A percentile compares a stretch with the other conserved stretches of the same genome.
phyloP scores from a whole-genome alignment of 2,113 vertebrate species.

The Pseudorasbora parva region DNA sequence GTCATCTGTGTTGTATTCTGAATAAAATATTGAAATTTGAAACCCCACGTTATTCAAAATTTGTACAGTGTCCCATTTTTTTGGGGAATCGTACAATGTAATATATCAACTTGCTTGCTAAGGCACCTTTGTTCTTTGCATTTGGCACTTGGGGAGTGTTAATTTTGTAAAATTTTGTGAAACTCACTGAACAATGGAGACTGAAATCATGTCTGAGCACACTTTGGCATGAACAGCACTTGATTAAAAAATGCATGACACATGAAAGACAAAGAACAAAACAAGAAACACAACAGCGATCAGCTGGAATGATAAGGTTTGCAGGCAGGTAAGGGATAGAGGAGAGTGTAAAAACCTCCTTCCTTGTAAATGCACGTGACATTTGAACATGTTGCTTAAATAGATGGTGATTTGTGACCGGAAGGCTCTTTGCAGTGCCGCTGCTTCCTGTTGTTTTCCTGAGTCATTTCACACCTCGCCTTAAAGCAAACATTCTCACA shows the following conservation, averaged over 20 bases:
- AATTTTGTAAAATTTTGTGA: neutral
- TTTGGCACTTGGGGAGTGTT: neutral
- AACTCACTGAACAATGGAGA: neutral
- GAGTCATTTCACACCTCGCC: slow-evolving; percentile 31
- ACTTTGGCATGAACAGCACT: neutral
- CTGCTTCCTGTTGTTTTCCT: slow-evolving; percentile 35
- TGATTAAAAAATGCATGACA: slow-evolving; percentile 4
- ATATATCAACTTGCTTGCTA: neutral
- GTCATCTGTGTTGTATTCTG: too few relatives aligned
- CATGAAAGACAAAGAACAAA: neutral
- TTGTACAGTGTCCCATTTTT: too few relatives aligned
- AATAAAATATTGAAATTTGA: too few relatives aligned
- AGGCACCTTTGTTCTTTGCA: neutral
- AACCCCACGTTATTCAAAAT: too few relatives aligned
- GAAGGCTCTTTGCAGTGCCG: slow-evolving; percentile 23
- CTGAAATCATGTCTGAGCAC: neutral
- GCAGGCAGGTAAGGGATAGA: neutral
- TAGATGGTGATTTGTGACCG: slow-evolving; percentile 11
- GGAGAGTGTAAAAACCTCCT: neutral
- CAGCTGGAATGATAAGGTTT: neutral
- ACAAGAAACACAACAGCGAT: neutral
- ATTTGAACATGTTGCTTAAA: neutral
- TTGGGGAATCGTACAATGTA: too few relatives aligned
- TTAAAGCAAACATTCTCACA: slow-evolving; percentile 37
- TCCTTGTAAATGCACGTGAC: neutral